Evolutionary conservation across 2,888 invertebrate species (phyloP).

Genomic region (Trissonchulus sp.): DNA sequence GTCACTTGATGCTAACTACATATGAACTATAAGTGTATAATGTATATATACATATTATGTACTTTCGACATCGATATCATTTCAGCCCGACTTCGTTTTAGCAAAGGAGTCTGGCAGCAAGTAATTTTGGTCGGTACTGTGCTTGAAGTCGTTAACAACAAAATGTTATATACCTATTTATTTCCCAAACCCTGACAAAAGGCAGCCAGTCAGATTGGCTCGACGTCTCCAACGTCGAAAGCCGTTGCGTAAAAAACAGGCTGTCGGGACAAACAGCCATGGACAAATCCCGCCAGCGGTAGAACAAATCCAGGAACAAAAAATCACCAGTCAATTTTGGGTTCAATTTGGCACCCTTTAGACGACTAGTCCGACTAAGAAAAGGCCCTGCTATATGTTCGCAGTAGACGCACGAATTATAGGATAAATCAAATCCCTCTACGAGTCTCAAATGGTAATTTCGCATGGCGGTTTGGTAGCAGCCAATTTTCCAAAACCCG

Average conservation of each 20-base stretch:
- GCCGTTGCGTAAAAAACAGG: neutral
- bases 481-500: slow-evolving; percentile 18
- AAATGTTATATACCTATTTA: no score
- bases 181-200: slow-evolving; percentile 4
- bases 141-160: no score
- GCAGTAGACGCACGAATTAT: slow-evolving; percentile 28
- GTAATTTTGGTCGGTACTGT: no score
- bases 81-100: no score
- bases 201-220: slow-evolving; percentile 9
- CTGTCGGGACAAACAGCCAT: slow-evolving; percentile 8
- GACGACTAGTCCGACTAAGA: neutral
- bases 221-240: neutral
- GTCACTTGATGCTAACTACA: no score
- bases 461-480: slow-evolving; percentile 18
- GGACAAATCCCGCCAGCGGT: neutral
- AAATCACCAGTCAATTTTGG: neutral
- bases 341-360: neutral
- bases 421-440: slow-evolving; percentile 25
- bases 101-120: no score
- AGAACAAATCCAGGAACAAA: slow-evolving; percentile 21
- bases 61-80: no score
- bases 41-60: no score
- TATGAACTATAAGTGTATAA: no score
- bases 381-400: slow-evolving; percentile 24
- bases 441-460: slow-evolving; percentile 20